Evolutionary conservation across 2,888 invertebrate genomes (phyloP), one percentile per base, ranked within the genome.

Genomic region (Monochamus alternatus): DNA sequence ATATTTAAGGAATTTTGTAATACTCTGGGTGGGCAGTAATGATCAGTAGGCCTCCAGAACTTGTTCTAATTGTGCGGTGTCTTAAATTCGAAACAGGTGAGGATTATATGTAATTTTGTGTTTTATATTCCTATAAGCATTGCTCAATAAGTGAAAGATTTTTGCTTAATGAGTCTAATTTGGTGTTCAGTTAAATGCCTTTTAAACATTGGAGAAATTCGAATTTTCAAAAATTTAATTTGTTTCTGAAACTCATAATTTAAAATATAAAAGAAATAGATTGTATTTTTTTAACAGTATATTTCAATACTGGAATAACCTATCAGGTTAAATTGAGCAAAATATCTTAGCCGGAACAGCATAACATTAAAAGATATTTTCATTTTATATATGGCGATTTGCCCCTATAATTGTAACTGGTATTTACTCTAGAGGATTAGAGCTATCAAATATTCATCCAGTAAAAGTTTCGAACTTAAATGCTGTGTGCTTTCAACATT

Each of bases 361-460:
- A 7, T 38, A 38, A 38, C 38, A 38, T 38, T 38, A 4, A 38
- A 38, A 1, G 4, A 38, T 38, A 14, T 55, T 55, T 55, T 55
- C 55, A 14, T 55, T 55, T 14, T 22, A 55, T n/a, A 55, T 7
- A 2, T n/a, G 38, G 38, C 14, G 5, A 22, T n/a, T 55, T 55
- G 14, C 55, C 55, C 22, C 55, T 55, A 55, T 55, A 55, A 55
- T 14, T 55, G 55, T 55, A 55, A 55, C 14, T 7, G 55, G 55
- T 55, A 55, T 55, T 55, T 55, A 55, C 55, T 22, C 55, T 55
- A n/a, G 55, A 55, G 55, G 55, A 55, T 55, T 55, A 55, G 55
- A 55, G 55, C 55, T 55, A 55, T 55, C 55, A 55, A 55, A 55
- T 55, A 5, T 55, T 55, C 55, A 55, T 55, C 55, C n/a, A 55